Evolutionary conservation across 2,888 invertebrate genomes (phyloP), one percentile per base, ranked within the genome.

Genomic region (Leptothorax acervorum): DNA sequence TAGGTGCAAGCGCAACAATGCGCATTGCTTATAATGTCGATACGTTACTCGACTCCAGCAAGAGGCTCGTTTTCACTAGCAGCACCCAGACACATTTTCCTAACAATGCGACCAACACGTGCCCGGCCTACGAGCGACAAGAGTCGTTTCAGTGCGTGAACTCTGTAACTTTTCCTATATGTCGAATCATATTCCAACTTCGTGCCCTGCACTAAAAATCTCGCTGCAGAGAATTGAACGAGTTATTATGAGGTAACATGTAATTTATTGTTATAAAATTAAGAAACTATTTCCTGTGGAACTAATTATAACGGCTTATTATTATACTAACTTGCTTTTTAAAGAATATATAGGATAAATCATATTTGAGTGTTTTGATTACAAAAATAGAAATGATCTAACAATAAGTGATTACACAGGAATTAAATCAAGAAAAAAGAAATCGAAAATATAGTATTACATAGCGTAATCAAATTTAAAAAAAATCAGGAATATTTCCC

Each of bases 71-170:
- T 88, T 87, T 85, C 83, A 68, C 11, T 51, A 55, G 35, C 55
- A 55, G 35, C n/a, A 45, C 12, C 73, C 73, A 84, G 83, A 89
- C 53, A 63, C 51, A 89, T 88, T 89, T 89, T 88, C 84, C 65
- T 89, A 88, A 88, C 81, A 88, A 88, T 78, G 81, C 53, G 63
- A 85, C 35, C 73, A 51, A 82, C 51, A 82, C 89, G 85, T 88
- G 87, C 76, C 15, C 62, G 35, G 83, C 74, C 70, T 89, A 84
- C 84, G 60, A 42, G 51, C 79, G 60, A 35, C 51, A 63, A 31
- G 63, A 66, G 23, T 86, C 66, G 39, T 83, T 65, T 23, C 62
- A 23, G n/a, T 39, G 18, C 39, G 8, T 55, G n/a, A 78, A 66
- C 51, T 78, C 65, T 63, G 65, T 70, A 53, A 73, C 57, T 86